A percentile compares a stretch with the other conserved stretches of the same genome.
phyloP scores from a whole-genome alignment of 2,888 invertebrate species.

The Scelioninae gen. 2 region DNA sequence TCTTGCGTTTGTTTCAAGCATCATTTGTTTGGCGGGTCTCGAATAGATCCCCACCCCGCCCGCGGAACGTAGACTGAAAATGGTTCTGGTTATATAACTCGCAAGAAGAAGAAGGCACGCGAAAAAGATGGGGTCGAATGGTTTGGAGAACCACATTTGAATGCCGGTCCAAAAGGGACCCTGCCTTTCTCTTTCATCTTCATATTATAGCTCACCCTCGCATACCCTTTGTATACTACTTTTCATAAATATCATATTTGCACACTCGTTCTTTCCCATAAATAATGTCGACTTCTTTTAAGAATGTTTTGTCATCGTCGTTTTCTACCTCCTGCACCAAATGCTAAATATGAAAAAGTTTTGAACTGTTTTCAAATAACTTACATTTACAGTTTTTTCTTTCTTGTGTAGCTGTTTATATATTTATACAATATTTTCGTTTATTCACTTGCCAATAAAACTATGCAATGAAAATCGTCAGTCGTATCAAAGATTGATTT shows the following conservation, averaged over 20 bases:
- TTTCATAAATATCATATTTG: slow-evolving; percentile 49
- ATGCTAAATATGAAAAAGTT: too few relatives aligned
- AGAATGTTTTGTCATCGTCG: background rate
- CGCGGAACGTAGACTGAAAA: slow-evolving; percentile 36
- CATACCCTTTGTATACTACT: slow-evolving; percentile 44
- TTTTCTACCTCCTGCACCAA: too few relatives aligned
- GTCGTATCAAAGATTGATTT: slow-evolving; percentile 35
- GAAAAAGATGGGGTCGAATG: slow-evolving; percentile 68
- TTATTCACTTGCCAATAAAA: too few relatives aligned
- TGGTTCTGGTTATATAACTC: slow-evolving; percentile 58
- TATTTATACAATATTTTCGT: too few relatives aligned
- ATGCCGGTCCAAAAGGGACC: slow-evolving; percentile 68
- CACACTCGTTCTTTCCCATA: slow-evolving; percentile 13
- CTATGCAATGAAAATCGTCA: slow-evolving; percentile 16
- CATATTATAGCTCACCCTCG: slow-evolving; percentile 51
- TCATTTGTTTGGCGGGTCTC: slow-evolving; percentile 73
- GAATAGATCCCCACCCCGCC: slow-evolving; percentile 54
- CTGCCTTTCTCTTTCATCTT: slow-evolving; percentile 69
- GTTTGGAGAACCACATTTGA: slow-evolving; percentile 72
- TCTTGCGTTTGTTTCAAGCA: slow-evolving; percentile 75
- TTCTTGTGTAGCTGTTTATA: background rate
- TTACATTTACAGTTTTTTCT: background rate
- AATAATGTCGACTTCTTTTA: slow-evolving; percentile 16
- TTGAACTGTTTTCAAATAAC: too few relatives aligned
- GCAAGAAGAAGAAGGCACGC: slow-evolving; percentile 65